phyloP scores from a whole-genome alignment of 2,113 vertebrate genomes.

The Callorhinus ursinus region DNA sequence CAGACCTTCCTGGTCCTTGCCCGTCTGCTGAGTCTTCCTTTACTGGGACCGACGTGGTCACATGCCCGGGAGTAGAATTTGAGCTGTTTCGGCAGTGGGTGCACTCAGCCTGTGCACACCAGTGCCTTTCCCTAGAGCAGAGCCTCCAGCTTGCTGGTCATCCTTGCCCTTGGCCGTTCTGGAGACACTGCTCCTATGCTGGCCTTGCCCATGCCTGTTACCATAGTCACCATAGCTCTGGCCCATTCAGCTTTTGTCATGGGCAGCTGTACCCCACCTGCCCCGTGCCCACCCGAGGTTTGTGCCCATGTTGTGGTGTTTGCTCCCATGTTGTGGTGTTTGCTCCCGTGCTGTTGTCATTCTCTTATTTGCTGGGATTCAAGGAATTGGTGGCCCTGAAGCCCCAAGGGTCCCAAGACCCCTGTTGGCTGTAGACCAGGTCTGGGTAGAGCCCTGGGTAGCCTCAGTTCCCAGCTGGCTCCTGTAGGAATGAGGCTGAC shows the following conservation, averaged over 20 bases:
- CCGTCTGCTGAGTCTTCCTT: not conserved
- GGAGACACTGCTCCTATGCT: not conserved
- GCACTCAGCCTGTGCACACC: fast-evolving
- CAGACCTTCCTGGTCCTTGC: not conserved
- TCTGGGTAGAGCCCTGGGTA: not conserved
- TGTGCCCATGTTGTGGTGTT: not conserved
- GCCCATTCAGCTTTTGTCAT: not conserved
- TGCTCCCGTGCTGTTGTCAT: not conserved
- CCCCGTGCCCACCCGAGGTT: not conserved
- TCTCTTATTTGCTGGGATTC: not conserved
- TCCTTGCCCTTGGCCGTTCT: not conserved
- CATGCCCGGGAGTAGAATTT: not conserved
- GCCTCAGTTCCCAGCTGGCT: not conserved
- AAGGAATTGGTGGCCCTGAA: not conserved
- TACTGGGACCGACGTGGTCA: not conserved
- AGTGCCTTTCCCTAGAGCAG: not conserved
- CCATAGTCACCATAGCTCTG: not conserved
- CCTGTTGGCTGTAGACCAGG: not conserved
- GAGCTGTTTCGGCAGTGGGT: not conserved
- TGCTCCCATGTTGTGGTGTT: not conserved
- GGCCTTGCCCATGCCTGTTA: not conserved
- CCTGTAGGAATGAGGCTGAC: not conserved
- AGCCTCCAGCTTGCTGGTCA: not conserved
- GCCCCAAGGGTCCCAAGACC: no score
- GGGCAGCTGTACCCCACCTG: not conserved